phyloP scores from a whole-genome alignment of 2,113 vertebrate genomes.

The Poecilia latipinna region DNA sequence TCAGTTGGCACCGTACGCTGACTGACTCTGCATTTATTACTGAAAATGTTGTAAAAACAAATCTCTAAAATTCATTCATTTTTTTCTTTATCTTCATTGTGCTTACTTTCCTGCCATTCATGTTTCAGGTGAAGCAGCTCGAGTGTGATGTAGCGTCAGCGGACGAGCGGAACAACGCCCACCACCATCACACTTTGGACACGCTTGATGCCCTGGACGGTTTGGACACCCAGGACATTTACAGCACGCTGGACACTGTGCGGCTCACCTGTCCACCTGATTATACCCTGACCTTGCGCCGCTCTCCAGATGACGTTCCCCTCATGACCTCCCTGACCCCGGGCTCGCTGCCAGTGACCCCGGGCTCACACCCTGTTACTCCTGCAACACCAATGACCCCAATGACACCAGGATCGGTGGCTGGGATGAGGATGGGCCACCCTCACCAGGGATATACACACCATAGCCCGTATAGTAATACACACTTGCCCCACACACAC shows the following conservation, averaged over 20 bases:
- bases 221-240: slow-evolving; percentile 79
- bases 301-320: slow-evolving; percentile 92
- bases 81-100: background rate
- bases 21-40: background rate
- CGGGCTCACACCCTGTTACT: slow-evolving; percentile 77
- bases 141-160: slow-evolving; percentile 91
- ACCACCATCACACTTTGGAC: slow-evolving; percentile 77
- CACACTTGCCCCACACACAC: slow-evolving; percentile 94
- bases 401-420: slow-evolving; percentile 92
- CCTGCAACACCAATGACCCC: slow-evolving; percentile 83
- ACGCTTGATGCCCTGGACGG: slow-evolving; percentile 78
- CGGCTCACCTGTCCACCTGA: slow-evolving; percentile 92
- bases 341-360: slow-evolving; percentile 74
- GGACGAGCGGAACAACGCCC: slow-evolving; percentile 83
- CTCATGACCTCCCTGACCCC: slow-evolving; percentile 92
- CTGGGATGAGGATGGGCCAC: slow-evolving; percentile 89
- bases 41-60: background rate
- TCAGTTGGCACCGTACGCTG: background rate
- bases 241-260: slow-evolving; percentile 85
- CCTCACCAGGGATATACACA: slow-evolving; percentile 89
- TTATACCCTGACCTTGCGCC: slow-evolving; percentile 92
- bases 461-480: slow-evolving; percentile 91
- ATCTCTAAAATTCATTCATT: background rate
- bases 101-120: background rate
- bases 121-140: slow-evolving; percentile 87